phyloP scores from a whole-genome alignment of 2,797 vertebrate genomes.

The Sphenopsis melanotis region DNA sequence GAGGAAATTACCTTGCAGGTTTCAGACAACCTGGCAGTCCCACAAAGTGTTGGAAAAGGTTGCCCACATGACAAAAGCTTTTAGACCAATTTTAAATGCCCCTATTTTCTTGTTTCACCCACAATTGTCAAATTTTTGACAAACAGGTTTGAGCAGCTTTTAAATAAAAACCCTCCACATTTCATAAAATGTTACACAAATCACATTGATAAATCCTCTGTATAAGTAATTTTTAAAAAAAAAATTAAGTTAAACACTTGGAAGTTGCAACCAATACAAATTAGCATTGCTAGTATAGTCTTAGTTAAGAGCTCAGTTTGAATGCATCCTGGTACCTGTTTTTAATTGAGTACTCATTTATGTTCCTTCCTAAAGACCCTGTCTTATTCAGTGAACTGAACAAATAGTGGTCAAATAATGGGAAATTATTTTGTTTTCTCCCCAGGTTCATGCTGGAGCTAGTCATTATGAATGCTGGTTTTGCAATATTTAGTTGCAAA shows the following conservation, averaged over 20 bases:
- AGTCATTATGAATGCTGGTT: not conserved
- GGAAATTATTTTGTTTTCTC: not conserved
- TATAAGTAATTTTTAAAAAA: not conserved
- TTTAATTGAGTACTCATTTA: not conserved
- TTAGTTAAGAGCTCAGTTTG: not conserved
- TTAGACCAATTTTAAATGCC: not conserved
- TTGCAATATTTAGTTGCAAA: not conserved
- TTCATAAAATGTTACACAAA: not conserved
- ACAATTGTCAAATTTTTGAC: not conserved
- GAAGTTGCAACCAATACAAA: not conserved
- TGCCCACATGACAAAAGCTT: not conserved
- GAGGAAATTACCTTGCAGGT: not conserved
- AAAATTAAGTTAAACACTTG: not conserved
- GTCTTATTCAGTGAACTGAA: not conserved
- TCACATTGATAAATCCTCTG: not conserved
- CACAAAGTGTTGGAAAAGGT: not conserved
- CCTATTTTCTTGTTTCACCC: not conserved
- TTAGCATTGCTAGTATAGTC: not conserved
- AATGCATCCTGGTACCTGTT: not conserved
- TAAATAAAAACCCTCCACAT: not conserved
- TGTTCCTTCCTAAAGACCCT: not conserved
- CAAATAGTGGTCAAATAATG: not conserved
- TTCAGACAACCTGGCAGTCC: not conserved
- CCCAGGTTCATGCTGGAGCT: not conserved
- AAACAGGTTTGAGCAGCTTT: not conserved